phyloP scores from a whole-genome alignment of 2,888 invertebrate genomes.

The Spilosoma lubricipeda region DNA sequence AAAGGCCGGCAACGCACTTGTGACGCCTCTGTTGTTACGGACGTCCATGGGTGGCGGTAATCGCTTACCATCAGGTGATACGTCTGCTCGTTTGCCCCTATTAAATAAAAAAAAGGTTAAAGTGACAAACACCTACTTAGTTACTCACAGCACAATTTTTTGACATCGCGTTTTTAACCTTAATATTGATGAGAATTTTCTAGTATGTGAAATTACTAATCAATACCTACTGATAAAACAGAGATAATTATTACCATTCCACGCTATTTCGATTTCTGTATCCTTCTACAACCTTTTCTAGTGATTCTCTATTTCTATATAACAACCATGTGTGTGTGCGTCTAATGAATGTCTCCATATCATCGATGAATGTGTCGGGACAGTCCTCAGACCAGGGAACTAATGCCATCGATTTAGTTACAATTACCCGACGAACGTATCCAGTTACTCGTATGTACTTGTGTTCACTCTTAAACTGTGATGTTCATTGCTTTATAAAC shows the following conservation, averaged over 20 bases:
- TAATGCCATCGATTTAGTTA: constrained; percentile 77
- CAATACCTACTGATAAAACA: background rate
- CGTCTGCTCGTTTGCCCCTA: too few species aligned
- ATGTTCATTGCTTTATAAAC: constrained; percentile 55
- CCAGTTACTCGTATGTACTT: constrained; percentile 64
- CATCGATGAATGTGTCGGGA: constrained; percentile 68
- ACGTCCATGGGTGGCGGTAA: too few species aligned
- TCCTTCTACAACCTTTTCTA: constrained; percentile 50
- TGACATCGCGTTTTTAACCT: background rate
- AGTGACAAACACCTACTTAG: background rate
- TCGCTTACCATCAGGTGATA: too few species aligned
- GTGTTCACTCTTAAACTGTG: constrained; percentile 54
- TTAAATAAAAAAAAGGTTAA: too few species aligned
- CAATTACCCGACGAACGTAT: constrained; percentile 73
- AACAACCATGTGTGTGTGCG: constrained; percentile 53
- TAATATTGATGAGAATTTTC: background rate
- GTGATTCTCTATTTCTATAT: constrained; percentile 29
- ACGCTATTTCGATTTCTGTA: constrained; percentile 37
- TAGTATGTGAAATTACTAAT: background rate
- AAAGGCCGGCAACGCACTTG: too few species aligned
- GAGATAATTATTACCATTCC: constrained; percentile 26
- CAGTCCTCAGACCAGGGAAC: constrained; percentile 60
- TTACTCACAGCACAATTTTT: background rate
- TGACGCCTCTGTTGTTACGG: too few species aligned
- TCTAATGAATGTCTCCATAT: constrained; percentile 76